Evolutionary conservation across 1,140 invertebrate species (phyloP).

Genomic region (Reticulitermes speratus): DNA sequence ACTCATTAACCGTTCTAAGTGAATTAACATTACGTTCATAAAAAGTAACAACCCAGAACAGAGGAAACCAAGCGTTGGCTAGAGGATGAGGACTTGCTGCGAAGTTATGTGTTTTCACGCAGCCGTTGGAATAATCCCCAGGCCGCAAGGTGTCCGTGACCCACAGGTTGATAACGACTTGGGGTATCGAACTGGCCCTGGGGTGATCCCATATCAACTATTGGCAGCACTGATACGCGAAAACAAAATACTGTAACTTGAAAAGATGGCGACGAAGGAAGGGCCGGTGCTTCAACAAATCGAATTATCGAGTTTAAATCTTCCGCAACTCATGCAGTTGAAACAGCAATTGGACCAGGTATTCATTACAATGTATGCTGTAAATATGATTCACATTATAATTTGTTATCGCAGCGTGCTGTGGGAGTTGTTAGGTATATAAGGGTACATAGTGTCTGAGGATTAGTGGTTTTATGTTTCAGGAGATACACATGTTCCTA

Average conservation of each 20-base stretch:
- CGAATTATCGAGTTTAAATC: constrained; percentile 5
- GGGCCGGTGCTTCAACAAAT: not conserved
- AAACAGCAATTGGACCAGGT: constrained; percentile 24
- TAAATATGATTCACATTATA: not conserved
- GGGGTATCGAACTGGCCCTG: no score
- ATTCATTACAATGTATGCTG: not conserved
- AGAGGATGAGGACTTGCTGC: no score
- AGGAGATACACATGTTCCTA: not conserved
- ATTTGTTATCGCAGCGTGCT: not conserved
- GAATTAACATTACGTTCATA: no score
- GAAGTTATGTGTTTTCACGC: no score
- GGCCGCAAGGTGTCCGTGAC: no score
- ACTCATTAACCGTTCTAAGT: no score
- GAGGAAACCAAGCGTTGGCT: no score
- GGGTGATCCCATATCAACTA: no score
- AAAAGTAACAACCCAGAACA: no score
- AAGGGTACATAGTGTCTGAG: not conserved
- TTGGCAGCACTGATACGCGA: not conserved
- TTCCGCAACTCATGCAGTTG: constrained; percentile 18
- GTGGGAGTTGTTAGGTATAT: not conserved
- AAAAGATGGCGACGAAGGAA: not conserved
- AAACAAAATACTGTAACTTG: not conserved
- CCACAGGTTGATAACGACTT: no score
- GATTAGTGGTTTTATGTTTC: not conserved
- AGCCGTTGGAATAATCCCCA: no score